Evolutionary conservation across 2,797 vertebrate genomes (phyloP).

Genomic region (Mastacembelus armatus): DNA sequence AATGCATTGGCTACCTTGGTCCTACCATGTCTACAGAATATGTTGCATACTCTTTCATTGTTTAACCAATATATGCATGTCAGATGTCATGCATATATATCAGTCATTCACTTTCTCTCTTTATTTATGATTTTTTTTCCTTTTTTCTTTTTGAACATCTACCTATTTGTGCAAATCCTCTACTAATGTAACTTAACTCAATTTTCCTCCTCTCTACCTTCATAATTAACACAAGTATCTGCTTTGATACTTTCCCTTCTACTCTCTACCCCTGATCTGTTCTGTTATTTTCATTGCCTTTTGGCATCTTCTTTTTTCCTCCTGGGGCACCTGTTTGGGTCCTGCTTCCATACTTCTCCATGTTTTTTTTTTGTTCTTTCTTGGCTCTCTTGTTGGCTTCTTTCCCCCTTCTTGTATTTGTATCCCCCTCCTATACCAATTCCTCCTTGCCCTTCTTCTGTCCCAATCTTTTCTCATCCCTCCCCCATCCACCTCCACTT

Average conservation of each 20-base stretch:
- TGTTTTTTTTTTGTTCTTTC: not conserved
- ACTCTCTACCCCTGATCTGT: not conserved
- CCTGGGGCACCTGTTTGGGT: not conserved
- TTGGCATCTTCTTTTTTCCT: slow-evolving; percentile 11
- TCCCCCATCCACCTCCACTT: slow-evolving; percentile 31
- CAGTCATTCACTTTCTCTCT: slow-evolving; percentile 54
- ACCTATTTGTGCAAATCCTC: slow-evolving; percentile 15
- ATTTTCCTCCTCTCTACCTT: slow-evolving; percentile 22
- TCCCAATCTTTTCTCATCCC: not conserved
- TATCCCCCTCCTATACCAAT: not conserved
- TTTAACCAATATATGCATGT: slow-evolving; percentile 61
- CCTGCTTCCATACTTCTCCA: not conserved
- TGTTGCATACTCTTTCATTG: slow-evolving; percentile 44
- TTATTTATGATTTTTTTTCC: slow-evolving; percentile 30
- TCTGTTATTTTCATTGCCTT: not conserved
- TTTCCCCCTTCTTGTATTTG: slow-evolving; percentile 1
- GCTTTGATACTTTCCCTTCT: slow-evolving; percentile 6
- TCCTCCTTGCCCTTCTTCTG: not conserved
- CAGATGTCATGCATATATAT: slow-evolving; percentile 62
- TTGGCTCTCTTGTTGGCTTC: not conserved
- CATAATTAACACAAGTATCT: slow-evolving; percentile 28
- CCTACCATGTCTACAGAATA: slow-evolving; percentile 19
- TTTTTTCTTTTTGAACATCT: slow-evolving; percentile 15
- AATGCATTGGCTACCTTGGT: slow-evolving; percentile 48
- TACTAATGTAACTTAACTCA: slow-evolving; percentile 23